phyloP scores from a whole-genome alignment of 2,113 vertebrate species.

The Corythornis cristatus region DNA sequence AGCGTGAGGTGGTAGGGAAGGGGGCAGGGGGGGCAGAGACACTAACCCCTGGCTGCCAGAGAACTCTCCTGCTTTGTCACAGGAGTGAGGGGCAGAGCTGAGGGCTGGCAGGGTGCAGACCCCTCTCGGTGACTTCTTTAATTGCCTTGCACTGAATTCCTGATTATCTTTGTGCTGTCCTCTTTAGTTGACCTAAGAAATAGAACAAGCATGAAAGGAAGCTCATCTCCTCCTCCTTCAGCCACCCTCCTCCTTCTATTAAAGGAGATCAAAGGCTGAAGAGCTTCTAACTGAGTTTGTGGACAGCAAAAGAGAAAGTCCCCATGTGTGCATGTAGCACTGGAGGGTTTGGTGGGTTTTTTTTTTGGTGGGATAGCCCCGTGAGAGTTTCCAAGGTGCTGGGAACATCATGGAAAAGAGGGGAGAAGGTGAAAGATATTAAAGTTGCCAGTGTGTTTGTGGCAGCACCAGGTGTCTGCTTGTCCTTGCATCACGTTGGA shows the following conservation, averaged over 20 bases:
- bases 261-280: slow-evolving; percentile 34
- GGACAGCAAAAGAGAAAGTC: background rate
- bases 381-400: background rate
- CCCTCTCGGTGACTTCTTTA: slow-evolving; percentile 28
- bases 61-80: slow-evolving; percentile 16
- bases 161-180: background rate
- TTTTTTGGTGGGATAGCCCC: background rate
- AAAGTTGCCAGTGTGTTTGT: background rate
- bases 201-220: slow-evolving; percentile 16
- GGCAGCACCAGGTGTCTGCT: background rate
- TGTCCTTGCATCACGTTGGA: background rate
- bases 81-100: background rate
- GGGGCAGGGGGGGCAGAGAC: slow-evolving; percentile 12
- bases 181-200: slow-evolving; percentile 23
- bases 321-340: background rate
- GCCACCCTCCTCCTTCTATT: background rate
- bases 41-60: slow-evolving; percentile 16
- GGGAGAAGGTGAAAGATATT: background rate
- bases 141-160: slow-evolving; percentile 10
- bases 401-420: background rate
- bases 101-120: slow-evolving; percentile 22
- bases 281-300: background rate
- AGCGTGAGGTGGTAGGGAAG: slow-evolving; percentile 29
- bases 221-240: background rate
- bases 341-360: background rate